These are phyloP conservation scores for Drosophila pseudotakahashii DNA, from an alignment of 2,888 invertebrate species.

Conservation along the genomic window DNA sequence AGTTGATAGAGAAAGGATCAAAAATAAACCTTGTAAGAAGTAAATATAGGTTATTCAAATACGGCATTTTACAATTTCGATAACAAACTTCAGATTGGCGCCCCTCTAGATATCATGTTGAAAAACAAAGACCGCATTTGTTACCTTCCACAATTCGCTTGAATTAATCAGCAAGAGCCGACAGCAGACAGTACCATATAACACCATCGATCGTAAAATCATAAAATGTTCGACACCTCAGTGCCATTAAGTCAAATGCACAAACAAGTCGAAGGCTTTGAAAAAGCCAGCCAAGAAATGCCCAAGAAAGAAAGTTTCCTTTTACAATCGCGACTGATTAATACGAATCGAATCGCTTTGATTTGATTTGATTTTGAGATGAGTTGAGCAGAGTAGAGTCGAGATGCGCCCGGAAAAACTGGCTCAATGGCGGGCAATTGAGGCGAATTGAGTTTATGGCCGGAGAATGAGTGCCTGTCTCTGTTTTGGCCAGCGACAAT, in stretches of 20 bases:
- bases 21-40: too few relatives aligned
- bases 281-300: slow-evolving; percentile 25
- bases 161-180: slow-evolving; percentile 27
- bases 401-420: slow-evolving; percentile 62
- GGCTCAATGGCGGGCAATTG: slow-evolving; percentile 61
- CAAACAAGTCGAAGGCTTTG: slow-evolving; percentile 29
- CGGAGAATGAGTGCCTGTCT: slow-evolving; percentile 66
- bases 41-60: neutral
- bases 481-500: slow-evolving; percentile 59
- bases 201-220: slow-evolving; percentile 34
- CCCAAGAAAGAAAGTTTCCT: slow-evolving; percentile 48
- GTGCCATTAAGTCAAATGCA: slow-evolving; percentile 31
- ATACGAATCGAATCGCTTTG: slow-evolving; percentile 46
- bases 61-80: neutral
- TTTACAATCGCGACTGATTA: slow-evolving; percentile 51
- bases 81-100: neutral
- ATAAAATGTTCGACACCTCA: slow-evolving; percentile 68
- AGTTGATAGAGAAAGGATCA: neutral
- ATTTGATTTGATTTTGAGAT: slow-evolving; percentile 60
- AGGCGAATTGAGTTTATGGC: slow-evolving; percentile 65
- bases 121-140: slow-evolving; percentile 33
- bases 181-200: slow-evolving; percentile 20
- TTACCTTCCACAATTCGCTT: slow-evolving; percentile 17
- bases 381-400: slow-evolving; percentile 21
- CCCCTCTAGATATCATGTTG: neutral